phyloP scores from a whole-genome alignment of 2,797 vertebrate genomes.

The Triplophysa yarkandensis region DNA sequence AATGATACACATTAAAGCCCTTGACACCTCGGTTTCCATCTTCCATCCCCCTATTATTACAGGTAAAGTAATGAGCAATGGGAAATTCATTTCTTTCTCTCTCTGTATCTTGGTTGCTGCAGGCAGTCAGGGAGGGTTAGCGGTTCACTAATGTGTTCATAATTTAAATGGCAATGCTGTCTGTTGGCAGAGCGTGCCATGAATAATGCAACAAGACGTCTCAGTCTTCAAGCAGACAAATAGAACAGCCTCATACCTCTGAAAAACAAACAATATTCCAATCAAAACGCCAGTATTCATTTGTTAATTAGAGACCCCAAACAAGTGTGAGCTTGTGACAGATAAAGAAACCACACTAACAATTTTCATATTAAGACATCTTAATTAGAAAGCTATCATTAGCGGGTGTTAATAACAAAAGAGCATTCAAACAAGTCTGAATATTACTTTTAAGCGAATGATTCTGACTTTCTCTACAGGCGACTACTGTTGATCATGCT shows the following conservation, averaged over 20 bases:
- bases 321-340: conserved; percentile 66
- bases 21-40: conserved; percentile 46
- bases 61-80: conserved; percentile 63
- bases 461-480: background rate
- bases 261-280: conserved; percentile 70
- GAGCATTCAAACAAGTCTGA: conserved; percentile 5
- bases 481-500: background rate
- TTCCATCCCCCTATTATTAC: conserved; percentile 64
- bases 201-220: conserved; percentile 75
- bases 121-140: conserved; percentile 69
- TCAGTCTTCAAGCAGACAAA: conserved; percentile 75
- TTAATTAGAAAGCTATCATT: conserved; percentile 42
- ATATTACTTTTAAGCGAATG: background rate
- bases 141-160: conserved; percentile 72
- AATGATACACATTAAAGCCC: conserved; percentile 67
- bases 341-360: conserved; percentile 54
- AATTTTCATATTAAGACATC: conserved; percentile 38
- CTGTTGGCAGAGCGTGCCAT: conserved; percentile 65
- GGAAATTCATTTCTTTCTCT: conserved; percentile 60
- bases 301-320: conserved; percentile 72
- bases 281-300: conserved; percentile 72
- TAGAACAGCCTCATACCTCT: conserved; percentile 62
- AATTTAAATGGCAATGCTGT: conserved; percentile 77
- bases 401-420: conserved; percentile 43
- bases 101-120: conserved; percentile 57